phyloP scores from a whole-genome alignment of 2,113 vertebrate genomes.

The Gymnocephalus cernua region DNA sequence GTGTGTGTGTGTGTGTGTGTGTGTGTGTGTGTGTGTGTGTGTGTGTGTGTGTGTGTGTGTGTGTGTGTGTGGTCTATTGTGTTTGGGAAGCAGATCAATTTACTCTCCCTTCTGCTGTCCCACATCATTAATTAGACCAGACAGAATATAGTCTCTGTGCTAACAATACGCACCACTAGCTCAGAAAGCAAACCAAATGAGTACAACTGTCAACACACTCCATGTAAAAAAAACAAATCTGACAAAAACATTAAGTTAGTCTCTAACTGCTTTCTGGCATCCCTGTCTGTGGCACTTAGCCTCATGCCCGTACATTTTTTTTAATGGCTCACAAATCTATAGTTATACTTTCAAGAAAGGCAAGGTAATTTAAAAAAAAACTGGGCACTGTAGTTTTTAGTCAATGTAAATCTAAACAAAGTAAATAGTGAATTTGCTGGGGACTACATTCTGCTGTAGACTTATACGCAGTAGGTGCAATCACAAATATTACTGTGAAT shows the following conservation, averaged over 20 bases:
- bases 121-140: conserved; percentile 78
- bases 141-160: conserved; percentile 54
- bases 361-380: not conserved
- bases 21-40: conserved; percentile 5
- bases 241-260: not conserved
- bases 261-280: not conserved
- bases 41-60: conserved; percentile 11
- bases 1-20: conserved; percentile 11
- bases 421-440: no score
- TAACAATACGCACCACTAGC: conserved; percentile 66
- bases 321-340: not conserved
- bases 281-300: no score
- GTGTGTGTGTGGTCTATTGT: conserved; percentile 53
- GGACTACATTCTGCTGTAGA: not conserved
- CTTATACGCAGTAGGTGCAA: not conserved
- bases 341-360: not conserved
- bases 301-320: not conserved
- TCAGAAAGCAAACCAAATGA: conserved; percentile 51
- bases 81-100: conserved; percentile 63
- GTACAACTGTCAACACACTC: conserved; percentile 8
- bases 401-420: no score
- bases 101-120: conserved; percentile 68
- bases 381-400: no score
- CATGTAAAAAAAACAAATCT: no score
- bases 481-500: not conserved